Evolutionary conservation across 1,140 invertebrate genomes (phyloP), one percentile per base, ranked within the genome.

Genomic region (Drosophila virilis): DNA sequence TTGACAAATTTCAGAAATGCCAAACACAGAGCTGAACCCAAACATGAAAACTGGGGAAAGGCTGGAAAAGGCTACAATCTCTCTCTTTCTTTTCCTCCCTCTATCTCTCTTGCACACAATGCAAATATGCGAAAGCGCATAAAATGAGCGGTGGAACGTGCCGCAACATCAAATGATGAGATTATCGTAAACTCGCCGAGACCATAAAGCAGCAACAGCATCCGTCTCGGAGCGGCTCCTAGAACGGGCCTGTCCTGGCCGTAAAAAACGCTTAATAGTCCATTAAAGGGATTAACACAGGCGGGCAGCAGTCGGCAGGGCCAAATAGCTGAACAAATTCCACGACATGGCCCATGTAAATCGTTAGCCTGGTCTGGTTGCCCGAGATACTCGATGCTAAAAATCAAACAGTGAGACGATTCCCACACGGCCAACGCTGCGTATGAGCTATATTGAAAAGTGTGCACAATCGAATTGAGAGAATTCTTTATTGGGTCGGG

Each of bases 101-200:
- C 60, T 46, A 75, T 66, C 3, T 13, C 37, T 42, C 17, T 40
- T 13, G 57, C 48, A 64, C 42, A 62, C 60, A 62, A 88, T 88
- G 82, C 84, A 86, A 88, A 86, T 86, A 86, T 88, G 81, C 72
- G 65, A 68, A 66, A 76, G 65, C 42, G 72, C 79, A 88, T 88
- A 86, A 86, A 82, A 79, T 77, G 80, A 77, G 78, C 72, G 72
- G 65, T 61, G 80, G 71, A 90, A 89, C 84, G 84, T 89, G 84
- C 84, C 84, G 84, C 85, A 90, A 89, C 85, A 89, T 89, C 85
- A 84, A 89, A 89, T 89, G 84, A 90, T 89, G 84, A 89, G 84
- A 89, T 89, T 89, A 89, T 89, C 84, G 80, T 90, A 89, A 89
- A 89, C 84, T 90, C 58, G 58, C 32, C 43, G 50, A 67, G 54